Percentiles rank a stretch among this genome's conserved stretches.
Conservation (phyloP, 2,113 vertebrate species). For the Nibea albiflora region DNA sequence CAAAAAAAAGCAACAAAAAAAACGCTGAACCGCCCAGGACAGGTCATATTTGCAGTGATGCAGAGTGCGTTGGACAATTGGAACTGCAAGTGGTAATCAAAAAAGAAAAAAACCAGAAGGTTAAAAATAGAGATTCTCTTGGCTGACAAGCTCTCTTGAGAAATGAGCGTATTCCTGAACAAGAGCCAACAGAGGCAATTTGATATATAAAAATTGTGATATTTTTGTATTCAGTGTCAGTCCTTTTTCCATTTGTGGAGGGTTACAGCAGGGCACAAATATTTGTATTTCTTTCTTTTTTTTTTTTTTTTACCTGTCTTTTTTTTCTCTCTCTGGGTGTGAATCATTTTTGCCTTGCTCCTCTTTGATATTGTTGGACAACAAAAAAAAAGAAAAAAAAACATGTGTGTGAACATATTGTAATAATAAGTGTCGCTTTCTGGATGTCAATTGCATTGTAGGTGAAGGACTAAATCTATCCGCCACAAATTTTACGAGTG, state of each 20-base stretch:
- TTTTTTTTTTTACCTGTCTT: conserved; percentile 60
- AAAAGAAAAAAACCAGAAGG: conserved; percentile 59
- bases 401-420: conserved; percentile 81
- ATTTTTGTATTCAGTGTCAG: conserved; percentile 95
- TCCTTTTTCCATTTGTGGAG: conserved; percentile 88
- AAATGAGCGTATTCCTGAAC: conserved; percentile 83
- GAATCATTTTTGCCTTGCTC: conserved; percentile 86
- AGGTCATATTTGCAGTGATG: conserved; percentile 83
- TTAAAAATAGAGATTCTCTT: conserved; percentile 76
- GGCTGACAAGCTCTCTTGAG: conserved; percentile 72
- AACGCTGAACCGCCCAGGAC: conserved; percentile 72
- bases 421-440: conserved; percentile 87
- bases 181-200: conserved; percentile 87
- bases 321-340: conserved; percentile 78
- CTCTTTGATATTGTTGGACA: conserved; percentile 86
- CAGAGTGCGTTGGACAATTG: conserved; percentile 86
- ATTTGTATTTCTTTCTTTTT: conserved; percentile 79
- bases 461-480: conserved; percentile 87
- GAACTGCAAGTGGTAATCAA: conserved; percentile 83
- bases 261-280: conserved; percentile 86
- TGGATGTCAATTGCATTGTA: conserved; percentile 87
- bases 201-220: conserved; percentile 93
- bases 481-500: conserved; percentile 79
- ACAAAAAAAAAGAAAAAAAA: conserved; percentile 66
- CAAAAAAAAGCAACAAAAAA: conserved; percentile 13